Base-by-base conservation (phyloP, 2,888 invertebrate genomes). In the Polydrusus pterygomalis region DNA sequence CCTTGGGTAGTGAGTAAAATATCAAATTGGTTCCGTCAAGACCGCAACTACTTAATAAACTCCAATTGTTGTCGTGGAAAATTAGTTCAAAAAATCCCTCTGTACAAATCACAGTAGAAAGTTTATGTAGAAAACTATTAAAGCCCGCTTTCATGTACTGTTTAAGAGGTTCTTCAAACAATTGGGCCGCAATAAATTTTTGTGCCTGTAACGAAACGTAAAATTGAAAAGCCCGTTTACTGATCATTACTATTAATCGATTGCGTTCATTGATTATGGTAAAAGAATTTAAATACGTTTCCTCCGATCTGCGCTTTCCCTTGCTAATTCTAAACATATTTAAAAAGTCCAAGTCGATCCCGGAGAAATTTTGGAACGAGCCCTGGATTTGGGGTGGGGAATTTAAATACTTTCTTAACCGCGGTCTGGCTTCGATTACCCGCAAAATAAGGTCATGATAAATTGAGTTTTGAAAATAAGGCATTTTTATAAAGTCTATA, bases 1-100 rank as follows among this genome's bases (percentile, higher is more conserved):
- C 6, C 17, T 38, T 62, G 6, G 62, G 62, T 17, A 62, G 6
- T 0, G 7, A 3, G 17, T 62, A 62, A 30, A 40, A 62, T 8
- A n/a, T 38, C 40, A 1, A n/a, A 18, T 62, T 30, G 1, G 62
- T 15, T 30, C 62, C 62, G 40, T 62, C 38, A n/a, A 62, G 15
- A 38, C 40, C 17, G 10, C 62, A 62, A 10, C 40, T 38, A n/a
- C 62, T 62, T 40, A 62, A 15, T 13, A 62, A 13, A 62, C n/a
- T 17, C 62, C 62, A 62, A 8, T n/a, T 5, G n/a, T 62, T 30
- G 3, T 9, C 17, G 8, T 62, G 38, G 15, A 62, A 62, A 1
- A 62, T 3, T 40, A 62, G 5, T 40, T 62, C 62, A 30, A 15
- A 62, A 13, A 30, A 62, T 1, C 49, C 49, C 2, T 17, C 17